Conservation (phyloP, 2,888 invertebrate species). For the Sipha maydis region DNA sequence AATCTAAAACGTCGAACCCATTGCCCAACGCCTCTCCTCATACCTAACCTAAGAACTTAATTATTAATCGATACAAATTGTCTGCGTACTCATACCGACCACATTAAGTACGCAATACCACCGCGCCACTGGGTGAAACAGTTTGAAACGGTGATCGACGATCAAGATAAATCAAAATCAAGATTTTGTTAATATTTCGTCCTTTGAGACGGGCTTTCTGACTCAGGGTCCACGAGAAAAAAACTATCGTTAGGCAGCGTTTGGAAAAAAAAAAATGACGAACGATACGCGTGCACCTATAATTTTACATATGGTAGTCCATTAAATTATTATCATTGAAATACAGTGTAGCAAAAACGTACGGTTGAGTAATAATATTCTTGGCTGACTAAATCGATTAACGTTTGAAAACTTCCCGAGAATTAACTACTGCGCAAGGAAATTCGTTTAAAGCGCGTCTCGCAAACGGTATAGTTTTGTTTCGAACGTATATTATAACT, state of each 20-base stretch:
- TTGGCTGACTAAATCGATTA: conserved; percentile 13
- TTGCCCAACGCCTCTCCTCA: too few relatives aligned
- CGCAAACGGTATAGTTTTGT: conserved; percentile 6
- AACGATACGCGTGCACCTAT: background rate
- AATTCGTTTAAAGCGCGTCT: conserved; percentile 16
- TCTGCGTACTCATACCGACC: too few relatives aligned
- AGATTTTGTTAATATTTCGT: background rate
- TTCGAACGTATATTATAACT: background rate
- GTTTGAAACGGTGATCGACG: too few relatives aligned
- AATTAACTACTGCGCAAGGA: background rate
- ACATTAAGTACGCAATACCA: too few relatives aligned
- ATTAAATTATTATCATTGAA: background rate
- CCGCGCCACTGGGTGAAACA: too few relatives aligned
- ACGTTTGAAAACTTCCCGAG: conserved; percentile 10
- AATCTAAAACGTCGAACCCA: too few relatives aligned
- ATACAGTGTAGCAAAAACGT: background rate
- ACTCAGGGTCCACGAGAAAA: background rate
- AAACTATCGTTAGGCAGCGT: background rate
- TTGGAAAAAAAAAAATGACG: background rate
- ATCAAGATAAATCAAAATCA: background rate
- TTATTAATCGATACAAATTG: too few relatives aligned
- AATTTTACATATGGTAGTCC: background rate
- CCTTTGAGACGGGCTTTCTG: too few relatives aligned
- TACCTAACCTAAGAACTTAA: too few relatives aligned
- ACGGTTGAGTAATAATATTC: background rate